phyloP scores from a whole-genome alignment of 2,888 invertebrate species.

The Andrena bicolor region DNA sequence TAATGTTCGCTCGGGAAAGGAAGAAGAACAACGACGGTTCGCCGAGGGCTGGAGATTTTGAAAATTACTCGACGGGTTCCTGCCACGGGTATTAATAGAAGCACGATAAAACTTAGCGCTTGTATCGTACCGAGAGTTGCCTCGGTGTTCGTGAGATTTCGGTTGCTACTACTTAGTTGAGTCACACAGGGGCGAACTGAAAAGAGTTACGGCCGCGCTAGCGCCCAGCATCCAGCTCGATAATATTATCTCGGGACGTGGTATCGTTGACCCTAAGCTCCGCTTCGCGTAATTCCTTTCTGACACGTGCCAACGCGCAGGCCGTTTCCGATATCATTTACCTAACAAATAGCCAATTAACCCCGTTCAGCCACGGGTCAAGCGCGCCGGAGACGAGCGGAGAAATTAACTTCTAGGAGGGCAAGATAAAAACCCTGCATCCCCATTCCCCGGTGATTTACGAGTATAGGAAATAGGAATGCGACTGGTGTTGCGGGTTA shows the following conservation, averaged over 20 bases:
- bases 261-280: neutral
- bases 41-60: slow-evolving; percentile 22
- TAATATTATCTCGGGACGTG: neutral
- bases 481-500: neutral
- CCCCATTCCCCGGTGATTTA: neutral
- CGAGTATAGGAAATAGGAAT: neutral
- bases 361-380: slow-evolving; percentile 21
- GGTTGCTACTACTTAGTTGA: no score
- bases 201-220: neutral
- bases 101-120: neutral
- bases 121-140: neutral
- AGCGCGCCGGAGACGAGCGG: neutral
- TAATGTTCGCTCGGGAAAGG: neutral
- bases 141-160: neutral
- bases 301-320: neutral
- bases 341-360: slow-evolving; percentile 32
- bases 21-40: neutral
- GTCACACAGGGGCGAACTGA: neutral
- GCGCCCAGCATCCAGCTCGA: neutral
- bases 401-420: slow-evolving; percentile 14
- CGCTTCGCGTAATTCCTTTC: neutral
- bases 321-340: slow-evolving; percentile 13
- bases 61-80: neutral
- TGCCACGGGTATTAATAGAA: slow-evolving; percentile 23
- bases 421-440: slow-evolving; percentile 18